Evolutionary conservation across 2,888 invertebrate genomes (phyloP).

Genomic region (Argyra leucocephala): DNA sequence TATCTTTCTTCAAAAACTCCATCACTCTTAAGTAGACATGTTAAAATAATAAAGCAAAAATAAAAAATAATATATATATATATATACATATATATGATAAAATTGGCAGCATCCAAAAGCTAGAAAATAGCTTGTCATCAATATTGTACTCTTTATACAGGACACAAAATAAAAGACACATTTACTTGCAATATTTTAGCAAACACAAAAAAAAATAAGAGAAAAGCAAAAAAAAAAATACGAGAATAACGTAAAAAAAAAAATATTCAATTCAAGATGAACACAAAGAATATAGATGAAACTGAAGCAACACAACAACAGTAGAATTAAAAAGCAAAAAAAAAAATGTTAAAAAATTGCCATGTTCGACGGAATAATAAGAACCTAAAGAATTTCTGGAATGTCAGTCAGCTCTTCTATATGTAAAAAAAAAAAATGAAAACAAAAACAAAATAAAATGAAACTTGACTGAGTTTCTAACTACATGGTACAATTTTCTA

Average conservation of each 20-base stretch:
- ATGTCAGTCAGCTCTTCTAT: background rate
- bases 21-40: no score
- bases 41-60: background rate
- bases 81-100: no score
- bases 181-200: background rate
- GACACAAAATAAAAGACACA: background rate
- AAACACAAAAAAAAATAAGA: background rate
- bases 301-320: background rate
- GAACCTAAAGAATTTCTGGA: background rate
- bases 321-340: background rate
- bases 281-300: background rate
- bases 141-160: background rate
- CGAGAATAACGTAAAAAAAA: background rate
- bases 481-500: no score
- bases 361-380: background rate
- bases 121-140: background rate
- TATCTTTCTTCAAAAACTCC: no score
- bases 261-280: background rate
- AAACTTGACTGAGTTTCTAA: no score
- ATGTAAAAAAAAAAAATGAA: no score
- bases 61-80: no score
- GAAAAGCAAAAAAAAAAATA: background rate
- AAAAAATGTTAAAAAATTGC: no score
- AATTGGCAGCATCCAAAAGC: background rate
- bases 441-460: no score